These are phyloP conservation scores for Tapera naevia DNA, from an alignment of 2,797 vertebrate genomes.

Conservation along the genomic window DNA sequence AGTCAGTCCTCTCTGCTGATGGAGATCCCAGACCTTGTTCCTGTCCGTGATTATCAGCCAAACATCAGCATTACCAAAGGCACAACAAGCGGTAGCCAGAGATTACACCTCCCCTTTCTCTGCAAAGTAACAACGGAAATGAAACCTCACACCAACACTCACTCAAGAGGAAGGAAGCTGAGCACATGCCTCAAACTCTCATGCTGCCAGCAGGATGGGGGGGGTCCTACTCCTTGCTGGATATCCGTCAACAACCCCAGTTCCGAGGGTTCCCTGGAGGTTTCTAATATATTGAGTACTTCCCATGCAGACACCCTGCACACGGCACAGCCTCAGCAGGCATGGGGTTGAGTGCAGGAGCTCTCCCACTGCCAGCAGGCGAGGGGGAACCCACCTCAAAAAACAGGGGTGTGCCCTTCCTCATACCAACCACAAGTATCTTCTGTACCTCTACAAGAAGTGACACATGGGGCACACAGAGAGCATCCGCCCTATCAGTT, in stretches of 20 bases:
- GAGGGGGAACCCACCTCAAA: not conserved
- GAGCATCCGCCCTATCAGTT: not conserved
- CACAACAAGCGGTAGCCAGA: not conserved
- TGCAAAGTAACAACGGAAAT: slow-evolving; percentile 24
- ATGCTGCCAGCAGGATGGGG: rapidly evolving
- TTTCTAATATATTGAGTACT: not conserved
- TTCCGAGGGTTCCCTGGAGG: not conserved
- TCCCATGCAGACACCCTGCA: not conserved
- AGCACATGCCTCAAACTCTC: not conserved
- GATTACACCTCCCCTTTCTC: not conserved
- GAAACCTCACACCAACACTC: not conserved
- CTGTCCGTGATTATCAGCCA: not conserved
- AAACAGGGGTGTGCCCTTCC: rapidly evolving
- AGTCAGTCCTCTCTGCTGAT: slow-evolving; percentile 27
- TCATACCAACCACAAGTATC: rapidly evolving
- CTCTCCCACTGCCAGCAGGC: not conserved
- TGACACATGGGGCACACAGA: not conserved
- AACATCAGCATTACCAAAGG: not conserved
- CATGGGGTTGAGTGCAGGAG: not conserved
- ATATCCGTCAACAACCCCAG: slow-evolving; percentile 3
- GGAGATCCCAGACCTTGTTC: slow-evolving; percentile 26
- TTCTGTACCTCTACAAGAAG: not conserved
- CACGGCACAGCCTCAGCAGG: rapidly evolving
- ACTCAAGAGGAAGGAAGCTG: slow-evolving; percentile 31
- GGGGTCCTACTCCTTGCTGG: not conserved